These are phyloP conservation scores for Cryptosula pallasiana DNA, from an alignment of 2,888 invertebrate genomes.

Conservation along the genomic window DNA sequence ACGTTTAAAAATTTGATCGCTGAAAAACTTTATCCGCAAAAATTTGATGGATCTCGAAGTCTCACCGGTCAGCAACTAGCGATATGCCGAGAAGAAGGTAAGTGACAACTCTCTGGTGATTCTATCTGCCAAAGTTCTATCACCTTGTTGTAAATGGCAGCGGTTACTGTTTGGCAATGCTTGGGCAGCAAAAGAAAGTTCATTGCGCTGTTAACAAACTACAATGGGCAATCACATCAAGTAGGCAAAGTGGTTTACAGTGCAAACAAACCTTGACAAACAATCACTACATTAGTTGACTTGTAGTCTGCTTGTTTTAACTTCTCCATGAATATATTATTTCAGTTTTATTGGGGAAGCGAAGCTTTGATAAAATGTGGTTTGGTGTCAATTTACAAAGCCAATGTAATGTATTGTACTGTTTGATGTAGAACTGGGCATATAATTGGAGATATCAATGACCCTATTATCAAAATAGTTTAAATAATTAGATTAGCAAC, in stretches of 20 bases:
- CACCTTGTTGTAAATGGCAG: no score
- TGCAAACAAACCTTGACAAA: not conserved
- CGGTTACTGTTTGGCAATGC: no score
- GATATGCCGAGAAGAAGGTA: constrained; percentile 5
- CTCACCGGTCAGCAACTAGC: not conserved
- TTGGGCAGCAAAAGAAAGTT: no score
- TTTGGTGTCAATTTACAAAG: not conserved
- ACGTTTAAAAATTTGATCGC: not conserved
- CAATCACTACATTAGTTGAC: not conserved
- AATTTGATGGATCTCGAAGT: not conserved
- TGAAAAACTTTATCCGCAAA: not conserved
- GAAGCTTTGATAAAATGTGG: no score
- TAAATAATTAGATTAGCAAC: constrained; percentile 10
- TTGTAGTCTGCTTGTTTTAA: not conserved
- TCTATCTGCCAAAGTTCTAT: no score
- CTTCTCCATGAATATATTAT: not conserved
- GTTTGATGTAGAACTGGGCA: not conserved
- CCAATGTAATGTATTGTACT: not conserved
- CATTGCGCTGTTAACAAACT: no score
- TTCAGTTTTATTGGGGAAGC: not conserved
- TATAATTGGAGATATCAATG: not conserved
- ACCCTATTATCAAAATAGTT: not conserved
- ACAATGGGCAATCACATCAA: no score
- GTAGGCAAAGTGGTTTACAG: no score
- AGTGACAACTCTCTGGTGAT: no score